Evolutionary conservation across 2,797 vertebrate genomes (phyloP).

Genomic region (Schizothorax lantsangensis): DNA sequence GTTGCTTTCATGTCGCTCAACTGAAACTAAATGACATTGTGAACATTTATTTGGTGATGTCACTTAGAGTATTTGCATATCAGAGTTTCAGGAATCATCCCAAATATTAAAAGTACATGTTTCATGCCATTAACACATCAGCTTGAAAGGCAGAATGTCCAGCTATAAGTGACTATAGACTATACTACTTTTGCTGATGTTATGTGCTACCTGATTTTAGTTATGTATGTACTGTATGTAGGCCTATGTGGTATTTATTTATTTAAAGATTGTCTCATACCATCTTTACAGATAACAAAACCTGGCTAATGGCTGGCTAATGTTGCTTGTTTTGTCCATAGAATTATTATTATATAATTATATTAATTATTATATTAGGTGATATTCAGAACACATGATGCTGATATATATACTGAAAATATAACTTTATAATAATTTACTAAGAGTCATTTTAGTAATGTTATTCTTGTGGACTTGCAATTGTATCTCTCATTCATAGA

Average conservation of each 20-base stretch:
- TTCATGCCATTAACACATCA: not conserved
- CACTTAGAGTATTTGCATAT: not conserved
- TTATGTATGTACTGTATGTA: too few relatives aligned
- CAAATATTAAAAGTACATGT: not conserved
- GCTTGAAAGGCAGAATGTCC: not conserved
- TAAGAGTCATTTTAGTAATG: not conserved
- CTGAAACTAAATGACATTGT: too few relatives aligned
- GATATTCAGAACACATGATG: too few relatives aligned
- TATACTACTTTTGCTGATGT: not conserved
- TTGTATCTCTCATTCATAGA: not conserved
- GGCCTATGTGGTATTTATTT: not conserved
- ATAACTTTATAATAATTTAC: too few relatives aligned
- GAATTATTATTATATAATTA: not conserved
- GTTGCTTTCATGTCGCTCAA: too few relatives aligned
- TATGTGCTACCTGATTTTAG: too few relatives aligned
- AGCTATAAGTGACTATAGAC: not conserved
- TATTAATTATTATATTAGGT: too few relatives aligned
- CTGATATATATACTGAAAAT: too few relatives aligned
- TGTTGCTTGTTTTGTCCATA: not conserved
- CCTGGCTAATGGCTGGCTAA: not conserved
- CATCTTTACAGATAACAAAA: not conserved
- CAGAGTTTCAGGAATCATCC: not conserved
- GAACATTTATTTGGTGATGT: too few relatives aligned
- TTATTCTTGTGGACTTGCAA: not conserved
- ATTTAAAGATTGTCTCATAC: not conserved